Evolutionary conservation across 2,113 vertebrate genomes (phyloP), one percentile per base, ranked within the genome.

Genomic region (Labeo catla): DNA sequence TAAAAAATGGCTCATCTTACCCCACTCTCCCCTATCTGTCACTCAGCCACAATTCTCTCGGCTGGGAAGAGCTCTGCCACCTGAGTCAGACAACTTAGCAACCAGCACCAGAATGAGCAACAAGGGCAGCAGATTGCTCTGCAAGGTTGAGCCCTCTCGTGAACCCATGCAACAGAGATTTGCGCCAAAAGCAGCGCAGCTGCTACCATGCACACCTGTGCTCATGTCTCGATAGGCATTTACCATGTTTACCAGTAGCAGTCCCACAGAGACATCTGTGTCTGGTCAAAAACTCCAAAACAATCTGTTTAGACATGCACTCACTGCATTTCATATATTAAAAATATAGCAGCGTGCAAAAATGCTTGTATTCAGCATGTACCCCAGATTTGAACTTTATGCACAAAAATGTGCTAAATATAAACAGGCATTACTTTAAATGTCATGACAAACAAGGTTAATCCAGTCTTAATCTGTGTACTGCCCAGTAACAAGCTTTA

Each of bases 401-500:
- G 21, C 6, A 63, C 13, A 47, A 21, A 76, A 45, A 19, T 34
- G 8, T 73, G 78, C 43, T 76, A 63, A 61, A 57, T 57, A 74
- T 81, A 81, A 86, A 49, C 52, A 15, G 28, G 66, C 66, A 36
- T 81, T 81, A 49, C 77, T 73, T 81, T 86, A 80, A 80, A 81
- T 73, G 76, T 74, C 50, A 63, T 23, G 61, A 73, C 66, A 86
- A 86, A 86, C 77, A 76, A 81, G 85, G 50, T 81, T 86, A 81
- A 86, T 86, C 84, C 65, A 8, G 52, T 61, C 49, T 49, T 86
- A 86, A 86, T 66, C 79, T 68, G 50, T 65, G 70, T 65, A 76
- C 72, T 52, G 45, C 23, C 34, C 79, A 43, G 65, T 76, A 81
- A 86, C 66, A 81, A 86, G 85, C 85, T 81, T 81, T 81, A 81